Evolutionary conservation across 1,140 invertebrate genomes (phyloP).

Genomic region (Chrysopa pallens): DNA sequence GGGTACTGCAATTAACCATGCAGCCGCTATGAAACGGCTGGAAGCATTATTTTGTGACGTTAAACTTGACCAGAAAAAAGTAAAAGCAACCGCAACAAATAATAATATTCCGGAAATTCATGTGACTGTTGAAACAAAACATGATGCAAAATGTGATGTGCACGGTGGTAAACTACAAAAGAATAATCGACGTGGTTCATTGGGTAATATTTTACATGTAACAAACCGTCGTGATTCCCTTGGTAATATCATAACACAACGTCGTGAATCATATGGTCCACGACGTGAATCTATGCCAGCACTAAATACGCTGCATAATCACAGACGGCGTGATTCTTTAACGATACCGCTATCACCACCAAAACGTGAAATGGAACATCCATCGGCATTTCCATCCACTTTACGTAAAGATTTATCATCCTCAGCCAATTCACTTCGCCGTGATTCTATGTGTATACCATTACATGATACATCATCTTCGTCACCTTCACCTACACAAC

Average conservation of each 20-base stretch:
- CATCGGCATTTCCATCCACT: conserved; percentile 43
- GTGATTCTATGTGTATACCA: conserved; percentile 28
- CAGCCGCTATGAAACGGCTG: conserved; percentile 43
- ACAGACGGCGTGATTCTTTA: conserved; percentile 33
- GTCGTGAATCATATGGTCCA: conserved; percentile 10
- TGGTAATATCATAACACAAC: conserved; percentile 11
- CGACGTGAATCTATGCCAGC: conserved; percentile 26
- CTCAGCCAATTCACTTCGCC: conserved; percentile 33
- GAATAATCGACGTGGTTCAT: conserved; percentile 32
- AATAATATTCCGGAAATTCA: conserved; percentile 23
- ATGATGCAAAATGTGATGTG: conserved; percentile 43
- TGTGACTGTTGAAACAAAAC: conserved; percentile 30
- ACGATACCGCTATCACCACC: conserved; percentile 30
- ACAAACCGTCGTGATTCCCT: conserved; percentile 15
- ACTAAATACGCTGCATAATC: conserved; percentile 12
- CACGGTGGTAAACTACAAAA: conserved; percentile 41
- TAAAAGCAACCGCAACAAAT: conserved; percentile 13
- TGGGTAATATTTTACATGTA: conserved; percentile 22
- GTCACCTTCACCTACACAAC: conserved; percentile 14
- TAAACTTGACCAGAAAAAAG: conserved; percentile 29
- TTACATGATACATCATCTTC: conserved; percentile 14
- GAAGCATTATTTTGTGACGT: conserved; percentile 50
- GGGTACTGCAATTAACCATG: conserved; percentile 33
- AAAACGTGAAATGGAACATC: conserved; percentile 39
- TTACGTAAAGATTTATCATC: conserved; percentile 35